Evolutionary conservation across 2,113 vertebrate species (phyloP).

Genomic region (Hypocryptadius cinnamomeus): DNA sequence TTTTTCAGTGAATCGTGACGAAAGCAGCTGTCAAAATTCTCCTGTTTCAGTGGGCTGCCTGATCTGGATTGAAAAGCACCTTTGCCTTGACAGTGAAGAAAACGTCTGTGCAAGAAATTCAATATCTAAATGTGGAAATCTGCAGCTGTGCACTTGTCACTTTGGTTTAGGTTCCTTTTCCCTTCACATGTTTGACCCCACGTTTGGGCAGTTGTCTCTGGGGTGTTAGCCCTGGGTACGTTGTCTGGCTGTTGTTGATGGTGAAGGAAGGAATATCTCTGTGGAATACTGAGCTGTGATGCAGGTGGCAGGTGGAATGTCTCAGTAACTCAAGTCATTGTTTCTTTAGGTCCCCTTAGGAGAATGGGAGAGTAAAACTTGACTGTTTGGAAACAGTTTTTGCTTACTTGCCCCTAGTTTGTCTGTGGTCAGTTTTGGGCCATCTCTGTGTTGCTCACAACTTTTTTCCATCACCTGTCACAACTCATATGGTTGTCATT

Average conservation of each 20-base stretch:
- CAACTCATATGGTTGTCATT: rapidly evolving
- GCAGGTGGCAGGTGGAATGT: background rate
- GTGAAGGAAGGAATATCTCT: background rate
- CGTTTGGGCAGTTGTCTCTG: rapidly evolving
- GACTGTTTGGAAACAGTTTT: rapidly evolving
- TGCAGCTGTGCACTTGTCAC: background rate
- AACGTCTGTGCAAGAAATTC: background rate
- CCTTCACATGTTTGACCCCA: rapidly evolving
- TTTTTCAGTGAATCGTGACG: background rate
- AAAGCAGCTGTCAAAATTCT: background rate
- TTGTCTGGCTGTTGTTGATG: background rate
- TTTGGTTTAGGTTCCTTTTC: background rate
- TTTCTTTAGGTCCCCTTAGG: background rate
- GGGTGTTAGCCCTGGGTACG: background rate
- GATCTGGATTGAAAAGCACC: background rate
- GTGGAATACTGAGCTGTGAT: background rate
- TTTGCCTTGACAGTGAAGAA: background rate
- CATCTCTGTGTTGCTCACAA: background rate
- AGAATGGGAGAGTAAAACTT: background rate
- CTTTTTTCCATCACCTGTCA: background rate
- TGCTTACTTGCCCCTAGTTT: background rate
- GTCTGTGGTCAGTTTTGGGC: background rate
- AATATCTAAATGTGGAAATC: background rate
- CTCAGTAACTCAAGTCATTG: background rate
- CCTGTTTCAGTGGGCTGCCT: background rate